Conservation (phyloP, 2,888 invertebrate species). For the Lamproptera curius region DNA sequence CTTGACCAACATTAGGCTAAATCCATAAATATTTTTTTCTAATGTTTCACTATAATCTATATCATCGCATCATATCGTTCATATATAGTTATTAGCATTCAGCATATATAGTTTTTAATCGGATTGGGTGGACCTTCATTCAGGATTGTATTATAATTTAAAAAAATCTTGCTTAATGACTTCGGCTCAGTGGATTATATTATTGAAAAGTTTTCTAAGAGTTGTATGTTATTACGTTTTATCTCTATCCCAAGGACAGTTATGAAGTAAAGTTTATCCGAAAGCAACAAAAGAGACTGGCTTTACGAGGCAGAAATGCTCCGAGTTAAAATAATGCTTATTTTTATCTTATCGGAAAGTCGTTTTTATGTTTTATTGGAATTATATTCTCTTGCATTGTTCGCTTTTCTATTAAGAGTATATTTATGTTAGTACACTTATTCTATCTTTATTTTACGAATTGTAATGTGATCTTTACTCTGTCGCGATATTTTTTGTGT, state of each 20-base stretch:
- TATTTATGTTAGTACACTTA: neutral
- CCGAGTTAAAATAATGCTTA: conserved; percentile 14
- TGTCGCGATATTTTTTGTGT: neutral
- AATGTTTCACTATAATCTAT: too few species aligned
- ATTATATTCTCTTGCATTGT: conserved; percentile 5
- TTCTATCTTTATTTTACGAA: neutral
- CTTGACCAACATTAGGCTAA: too few species aligned
- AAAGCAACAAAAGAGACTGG: conserved; percentile 8
- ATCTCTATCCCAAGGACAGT: conserved; percentile 8
- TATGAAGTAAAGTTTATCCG: conserved; percentile 15
- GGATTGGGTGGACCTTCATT: too few species aligned
- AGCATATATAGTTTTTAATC: too few species aligned
- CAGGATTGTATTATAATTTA: too few species aligned
- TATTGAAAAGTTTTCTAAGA: too few species aligned
- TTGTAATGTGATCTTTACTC: neutral
- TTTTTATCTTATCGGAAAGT: conserved; percentile 12
- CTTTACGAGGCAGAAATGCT: conserved; percentile 15
- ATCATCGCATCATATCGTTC: too few species aligned
- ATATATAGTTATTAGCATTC: too few species aligned
- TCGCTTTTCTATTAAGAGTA: neutral
- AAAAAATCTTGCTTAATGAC: too few species aligned
- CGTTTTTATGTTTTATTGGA: conserved; percentile 1
- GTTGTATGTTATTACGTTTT: too few species aligned
- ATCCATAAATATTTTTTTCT: too few species aligned
- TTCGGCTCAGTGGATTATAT: too few species aligned